Evolutionary conservation across 1,140 invertebrate species (phyloP).

Genomic region (Holotrichia oblita): DNA sequence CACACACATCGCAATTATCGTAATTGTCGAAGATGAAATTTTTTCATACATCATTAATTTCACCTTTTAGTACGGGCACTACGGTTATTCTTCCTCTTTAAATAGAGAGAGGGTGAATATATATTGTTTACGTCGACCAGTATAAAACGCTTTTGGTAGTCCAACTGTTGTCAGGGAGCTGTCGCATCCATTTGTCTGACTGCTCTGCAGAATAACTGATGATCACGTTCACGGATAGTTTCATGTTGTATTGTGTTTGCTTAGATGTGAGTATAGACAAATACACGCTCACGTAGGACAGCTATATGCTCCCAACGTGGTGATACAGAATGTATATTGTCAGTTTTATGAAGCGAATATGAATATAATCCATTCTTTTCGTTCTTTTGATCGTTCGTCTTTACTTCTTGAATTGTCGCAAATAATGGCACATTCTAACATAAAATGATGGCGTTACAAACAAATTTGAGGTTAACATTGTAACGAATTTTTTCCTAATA

Average conservation of each 20-base stretch:
- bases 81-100: not conserved
- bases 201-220: constrained; percentile 14
- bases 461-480: too few species aligned
- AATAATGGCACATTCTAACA: not conserved
- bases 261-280: not conserved
- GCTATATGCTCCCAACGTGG: not conserved
- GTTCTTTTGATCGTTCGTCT: not conserved
- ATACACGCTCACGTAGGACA: not conserved
- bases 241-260: constrained; percentile 17
- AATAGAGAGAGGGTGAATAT: not conserved
- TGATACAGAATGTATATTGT: not conserved
- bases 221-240: constrained; percentile 10
- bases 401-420: not conserved
- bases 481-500: too few species aligned
- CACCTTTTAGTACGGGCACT: not conserved
- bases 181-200: constrained; percentile 21
- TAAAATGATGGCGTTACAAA: too few species aligned
- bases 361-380: not conserved
- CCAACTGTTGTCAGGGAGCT: constrained; percentile 25
- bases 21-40: not conserved
- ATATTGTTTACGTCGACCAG: not conserved
- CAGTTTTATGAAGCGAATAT: not conserved
- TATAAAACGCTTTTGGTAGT: not conserved
- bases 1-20: not conserved
- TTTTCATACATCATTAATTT: constrained; percentile 9